A percentile compares a stretch with the other conserved stretches of the same genome.
Conservation (phyloP, 2,888 invertebrate genomes). For the Miltochrista miniata region DNA sequence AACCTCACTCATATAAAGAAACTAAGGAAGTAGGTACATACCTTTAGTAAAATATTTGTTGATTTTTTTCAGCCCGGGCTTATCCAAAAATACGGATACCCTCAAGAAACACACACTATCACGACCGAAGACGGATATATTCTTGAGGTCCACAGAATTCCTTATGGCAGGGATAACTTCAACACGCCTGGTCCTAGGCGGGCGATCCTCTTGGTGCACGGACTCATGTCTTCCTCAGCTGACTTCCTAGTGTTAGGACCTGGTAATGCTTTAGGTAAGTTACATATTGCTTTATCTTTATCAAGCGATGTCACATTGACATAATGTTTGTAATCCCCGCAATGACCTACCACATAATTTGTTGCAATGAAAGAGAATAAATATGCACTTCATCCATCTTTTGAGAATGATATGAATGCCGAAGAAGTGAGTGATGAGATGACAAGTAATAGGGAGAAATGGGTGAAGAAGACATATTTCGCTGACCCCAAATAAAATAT, state of each 20-base stretch:
- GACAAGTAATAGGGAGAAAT: too few species aligned
- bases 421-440: too few species aligned
- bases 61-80: conserved; percentile 47
- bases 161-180: conserved; percentile 48
- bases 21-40: not conserved
- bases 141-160: conserved; percentile 56
- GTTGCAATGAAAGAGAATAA: too few species aligned
- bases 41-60: not conserved
- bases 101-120: conserved; percentile 50
- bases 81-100: conserved; percentile 56
- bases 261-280: conserved; percentile 48
- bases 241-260: conserved; percentile 54
- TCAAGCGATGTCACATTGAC: too few species aligned
- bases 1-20: too few species aligned
- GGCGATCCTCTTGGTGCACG: conserved; percentile 53
- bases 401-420: too few species aligned
- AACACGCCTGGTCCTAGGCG: conserved; percentile 36
- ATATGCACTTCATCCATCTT: too few species aligned
- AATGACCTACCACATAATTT: too few species aligned
- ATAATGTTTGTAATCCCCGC: too few species aligned
- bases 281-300: not conserved
- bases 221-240: conserved; percentile 57
- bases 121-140: conserved; percentile 57
- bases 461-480: too few species aligned
- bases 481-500: too few species aligned